Conservation (phyloP, 2,888 invertebrate species). For the Eurytoma adleriae region DNA sequence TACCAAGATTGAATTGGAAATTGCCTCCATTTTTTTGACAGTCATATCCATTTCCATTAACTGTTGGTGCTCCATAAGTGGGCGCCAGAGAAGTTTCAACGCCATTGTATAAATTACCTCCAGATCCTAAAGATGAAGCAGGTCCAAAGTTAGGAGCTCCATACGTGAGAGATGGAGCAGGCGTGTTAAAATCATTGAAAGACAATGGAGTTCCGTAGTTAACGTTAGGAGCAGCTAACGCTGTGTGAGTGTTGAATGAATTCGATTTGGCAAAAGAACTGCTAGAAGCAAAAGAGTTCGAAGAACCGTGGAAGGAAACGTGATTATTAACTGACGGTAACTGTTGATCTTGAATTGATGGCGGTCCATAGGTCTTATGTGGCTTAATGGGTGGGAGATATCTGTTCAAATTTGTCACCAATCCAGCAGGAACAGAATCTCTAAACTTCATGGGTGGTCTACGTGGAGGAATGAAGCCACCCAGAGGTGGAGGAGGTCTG, state of each 20-base stretch:
- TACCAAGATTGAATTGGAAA: conserved; percentile 53
- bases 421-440: conserved; percentile 84
- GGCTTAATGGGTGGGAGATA: conserved; percentile 65
- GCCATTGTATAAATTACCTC: conserved; percentile 68
- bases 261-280: conserved; percentile 32
- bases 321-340: conserved; percentile 64
- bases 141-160: conserved; percentile 73
- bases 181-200: conserved; percentile 71
- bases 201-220: conserved; percentile 72
- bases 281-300: conserved; percentile 37
- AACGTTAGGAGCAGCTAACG: conserved; percentile 70
- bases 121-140: conserved; percentile 64
- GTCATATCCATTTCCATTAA: conserved; percentile 59
- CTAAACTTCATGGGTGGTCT: conserved; percentile 83
- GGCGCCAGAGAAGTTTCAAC: conserved; percentile 61
- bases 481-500: conserved; percentile 61
- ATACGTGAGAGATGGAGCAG: conserved; percentile 71
- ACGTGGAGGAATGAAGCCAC: conserved; percentile 67
- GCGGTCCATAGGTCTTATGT: conserved; percentile 65
- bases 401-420: conserved; percentile 81
- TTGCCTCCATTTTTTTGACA: conserved; percentile 59
- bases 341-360: conserved; percentile 65
- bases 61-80: conserved; percentile 68
- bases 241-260: conserved; percentile 58
- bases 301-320: conserved; percentile 63